Evolutionary conservation across 2,888 invertebrate species (phyloP).

Genomic region (Oasisia sp.): DNA sequence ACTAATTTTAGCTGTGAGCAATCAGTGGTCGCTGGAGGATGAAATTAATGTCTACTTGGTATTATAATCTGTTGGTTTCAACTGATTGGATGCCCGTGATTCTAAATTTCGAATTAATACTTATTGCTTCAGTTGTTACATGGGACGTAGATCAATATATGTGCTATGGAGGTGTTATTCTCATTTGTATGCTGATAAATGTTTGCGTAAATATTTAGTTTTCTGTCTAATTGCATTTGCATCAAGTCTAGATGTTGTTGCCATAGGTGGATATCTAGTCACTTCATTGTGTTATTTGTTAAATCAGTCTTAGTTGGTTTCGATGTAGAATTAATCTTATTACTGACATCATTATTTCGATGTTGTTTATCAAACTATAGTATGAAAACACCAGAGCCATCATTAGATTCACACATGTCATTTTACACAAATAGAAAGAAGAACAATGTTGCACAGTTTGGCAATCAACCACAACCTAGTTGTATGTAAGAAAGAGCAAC

Average conservation of each 20-base stretch:
- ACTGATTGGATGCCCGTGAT: neutral
- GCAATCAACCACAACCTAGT: no score
- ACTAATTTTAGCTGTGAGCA: neutral
- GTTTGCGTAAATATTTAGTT: neutral
- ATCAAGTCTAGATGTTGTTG: neutral
- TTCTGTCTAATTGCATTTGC: neutral
- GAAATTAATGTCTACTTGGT: neutral
- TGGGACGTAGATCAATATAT: neutral
- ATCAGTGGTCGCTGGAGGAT: neutral
- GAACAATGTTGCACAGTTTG: no score
- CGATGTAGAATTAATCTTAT: neutral
- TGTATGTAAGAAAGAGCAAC: no score
- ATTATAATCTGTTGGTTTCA: neutral
- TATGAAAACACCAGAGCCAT: neutral
- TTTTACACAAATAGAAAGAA: no score
- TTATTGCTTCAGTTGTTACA: neutral
- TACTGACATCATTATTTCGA: neutral
- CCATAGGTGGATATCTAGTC: neutral
- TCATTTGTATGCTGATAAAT: neutral
- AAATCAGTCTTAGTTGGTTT: neutral
- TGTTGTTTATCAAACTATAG: neutral
- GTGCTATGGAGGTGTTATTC: neutral
- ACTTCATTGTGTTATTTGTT: neutral
- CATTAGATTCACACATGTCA: neutral
- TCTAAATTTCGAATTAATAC: neutral